Evolutionary conservation across 92 coral and sea anemone species (phyloP), one percentile per base, ranked within the genome.

Genomic region (Epizoanthus rinbou): DNA sequence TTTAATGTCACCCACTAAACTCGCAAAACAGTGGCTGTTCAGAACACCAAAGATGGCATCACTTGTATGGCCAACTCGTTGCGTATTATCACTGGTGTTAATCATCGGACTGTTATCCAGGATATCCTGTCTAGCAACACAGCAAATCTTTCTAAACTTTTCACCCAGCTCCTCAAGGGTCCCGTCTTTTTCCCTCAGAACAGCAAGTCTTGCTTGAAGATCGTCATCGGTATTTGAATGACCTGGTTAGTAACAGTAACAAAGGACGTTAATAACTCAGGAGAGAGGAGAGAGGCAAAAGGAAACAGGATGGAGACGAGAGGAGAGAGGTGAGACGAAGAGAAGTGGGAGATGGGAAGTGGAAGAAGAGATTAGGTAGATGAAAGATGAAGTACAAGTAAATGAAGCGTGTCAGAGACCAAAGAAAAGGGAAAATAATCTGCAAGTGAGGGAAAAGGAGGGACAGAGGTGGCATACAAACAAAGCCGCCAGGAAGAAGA

Each of bases 101-200:
- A 80, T 23, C 70, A 54, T 86, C 57, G 66, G 76, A 21, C 73
- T 81, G 5, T 59, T 79, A 28, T 72, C 83, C 6, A 84, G 85
- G 24, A 86, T 28, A 47, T 62, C 47, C 15, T 87, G 69, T n/a
- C 91, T 75, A 25, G 69, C 37, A 64, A 91, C 91, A 70, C 86
- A 84, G 47, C 85, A 80, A 58, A 74, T 23, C 70, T 91, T 90
- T 76, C 97, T 83, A 83, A 86, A 86, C 64, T 59, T 71, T 22
- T 86, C 89, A 76, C 88, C 88, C 80, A 87, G 59, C 28, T 75
- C 79, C 73, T 93, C 94, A 37, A 88, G 76, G 18, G 94, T 56
- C 9, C 79, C 54, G 68, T 73, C 83, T 13, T 50, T 62, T 31
- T 87, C 76, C 28, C 11, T 59, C 21, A 88, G 86, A 58, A 50